Base-by-base conservation (phyloP, 2,888 invertebrate genomes). In the Ephialtes manifestator region DNA sequence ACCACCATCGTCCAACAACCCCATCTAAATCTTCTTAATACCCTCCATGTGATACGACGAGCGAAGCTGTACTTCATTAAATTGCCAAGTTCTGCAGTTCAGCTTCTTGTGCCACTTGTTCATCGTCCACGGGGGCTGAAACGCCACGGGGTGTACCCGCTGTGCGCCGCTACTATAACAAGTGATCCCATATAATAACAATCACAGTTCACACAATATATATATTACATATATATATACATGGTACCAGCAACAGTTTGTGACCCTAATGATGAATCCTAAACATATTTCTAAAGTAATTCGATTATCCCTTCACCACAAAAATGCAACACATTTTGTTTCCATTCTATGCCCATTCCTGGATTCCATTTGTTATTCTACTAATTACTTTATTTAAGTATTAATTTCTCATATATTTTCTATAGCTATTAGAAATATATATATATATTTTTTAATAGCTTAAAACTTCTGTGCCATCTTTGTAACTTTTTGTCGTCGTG, bases 1-100 rank as follows among this genome's bases (percentile, higher is more conserved):
- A 48, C 71, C 72, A 71, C 71, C 58, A 63, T n/a, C 18, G 43
- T 20, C 85, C 85, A 83, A 11, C 60, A 60, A 60, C 31, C 31
- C 81, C 89, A 87, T 89, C 90, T 92, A 92, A 92, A 92, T 92
- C 92, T 92, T 92, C 89, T 91, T 92, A 92, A 92, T 92, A 90
- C 90, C 90, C 89, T 88, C 87, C 84, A 74, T 76, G 86, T 90
- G 89, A 90, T 92, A 91, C 91, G 90, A n/a, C 55, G 43, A 39
- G 51, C 43, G 24, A 31, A 60, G 79, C 68, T 88, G 90, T 89
- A 91, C 90, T 91, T 91, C 91, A 90, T 91, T 89, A 90, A 90
- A 88, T 88, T 86, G 86, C 88, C 87, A 85, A 74, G 63, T 72
- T 79, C 72, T 75, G 81, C 53, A 11, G 7, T n/a, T 13, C 65